Percentiles rank a stretch among this genome's conserved stretches.
phyloP scores from a whole-genome alignment of 2,888 invertebrate genomes.

The Leptinotarsa tumamoca region DNA sequence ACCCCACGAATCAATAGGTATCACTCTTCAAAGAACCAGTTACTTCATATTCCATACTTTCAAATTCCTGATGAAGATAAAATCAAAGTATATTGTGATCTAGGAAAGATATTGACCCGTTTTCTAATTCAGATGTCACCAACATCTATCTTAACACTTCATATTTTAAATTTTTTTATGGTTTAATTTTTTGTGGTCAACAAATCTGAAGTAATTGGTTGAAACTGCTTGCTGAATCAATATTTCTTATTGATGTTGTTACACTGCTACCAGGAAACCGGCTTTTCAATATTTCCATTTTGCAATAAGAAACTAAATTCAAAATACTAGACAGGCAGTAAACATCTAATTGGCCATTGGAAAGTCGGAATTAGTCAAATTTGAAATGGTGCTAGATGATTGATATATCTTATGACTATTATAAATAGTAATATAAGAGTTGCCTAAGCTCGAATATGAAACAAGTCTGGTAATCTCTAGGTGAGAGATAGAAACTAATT shows the following conservation, averaged over 20 bases:
- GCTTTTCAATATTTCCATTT: neutral
- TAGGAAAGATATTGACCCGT: neutral
- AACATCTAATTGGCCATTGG: neutral
- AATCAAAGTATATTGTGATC: too few species aligned
- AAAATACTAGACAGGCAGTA: neutral
- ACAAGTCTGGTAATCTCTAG: neutral
- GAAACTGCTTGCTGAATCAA: neutral
- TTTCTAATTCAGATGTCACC: neutral
- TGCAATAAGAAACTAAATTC: neutral
- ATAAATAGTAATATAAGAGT: conserved; percentile 46
- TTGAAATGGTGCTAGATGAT: conserved; percentile 46
- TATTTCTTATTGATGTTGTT: conserved; percentile 17
- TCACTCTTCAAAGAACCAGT: neutral
- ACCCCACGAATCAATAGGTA: conserved; percentile 2
- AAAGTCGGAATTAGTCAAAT: conserved; percentile 41
- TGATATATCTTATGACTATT: conserved; percentile 48
- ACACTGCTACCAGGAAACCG: conserved; percentile 16
- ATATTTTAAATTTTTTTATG: too few species aligned
- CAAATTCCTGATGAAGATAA: neutral
- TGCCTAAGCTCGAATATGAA: conserved; percentile 38
- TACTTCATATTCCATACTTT: neutral
- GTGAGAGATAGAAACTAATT: neutral
- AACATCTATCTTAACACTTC: neutral
- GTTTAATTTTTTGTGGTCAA: neutral
- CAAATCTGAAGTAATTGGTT: conserved; percentile 4